Evolutionary conservation across 2,888 invertebrate genomes (phyloP).

Genomic region (Ceratothoa steindachneri): DNA sequence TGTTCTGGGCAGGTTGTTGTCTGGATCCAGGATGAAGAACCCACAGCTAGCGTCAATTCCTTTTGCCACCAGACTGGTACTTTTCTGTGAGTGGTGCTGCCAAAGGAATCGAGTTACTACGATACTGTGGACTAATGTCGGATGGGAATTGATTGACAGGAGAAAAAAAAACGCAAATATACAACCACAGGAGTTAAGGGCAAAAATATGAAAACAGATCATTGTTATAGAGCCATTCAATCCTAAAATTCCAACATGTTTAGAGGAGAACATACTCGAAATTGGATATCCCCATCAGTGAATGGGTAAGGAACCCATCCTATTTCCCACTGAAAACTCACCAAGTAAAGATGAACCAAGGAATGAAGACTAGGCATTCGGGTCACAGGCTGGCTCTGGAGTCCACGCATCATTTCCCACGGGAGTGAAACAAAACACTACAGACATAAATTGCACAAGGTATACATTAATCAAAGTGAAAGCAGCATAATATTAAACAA

Average conservation of each 20-base stretch:
- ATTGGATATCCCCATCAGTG: too few relatives aligned
- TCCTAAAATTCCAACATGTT: too few relatives aligned
- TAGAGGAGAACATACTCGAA: too few relatives aligned
- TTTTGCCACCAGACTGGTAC: constrained; percentile 24
- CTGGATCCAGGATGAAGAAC: constrained; percentile 68
- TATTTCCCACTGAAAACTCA: too few relatives aligned
- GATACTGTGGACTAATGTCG: background rate
- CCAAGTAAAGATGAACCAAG: constrained; percentile 50
- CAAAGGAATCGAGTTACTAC: background rate
- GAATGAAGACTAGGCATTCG: constrained; percentile 65
- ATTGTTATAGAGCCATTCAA: too few relatives aligned
- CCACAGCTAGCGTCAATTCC: constrained; percentile 45
- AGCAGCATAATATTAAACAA: background rate
- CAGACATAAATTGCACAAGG: constrained; percentile 49
- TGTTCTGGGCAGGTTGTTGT: constrained; percentile 63
- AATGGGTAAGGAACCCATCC: too few relatives aligned
- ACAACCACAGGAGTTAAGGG: too few relatives aligned
- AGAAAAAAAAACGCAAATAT: too few relatives aligned
- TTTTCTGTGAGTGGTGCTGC: constrained; percentile 27
- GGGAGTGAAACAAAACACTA: constrained; percentile 71
- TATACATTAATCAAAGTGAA: background rate
- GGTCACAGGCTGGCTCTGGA: constrained; percentile 66
- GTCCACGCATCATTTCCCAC: constrained; percentile 69
- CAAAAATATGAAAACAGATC: too few relatives aligned
- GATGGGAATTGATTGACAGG: background rate